Evolutionary conservation across 2,113 vertebrate genomes (phyloP).

Genomic region (Eudyptes chrysolophus): DNA sequence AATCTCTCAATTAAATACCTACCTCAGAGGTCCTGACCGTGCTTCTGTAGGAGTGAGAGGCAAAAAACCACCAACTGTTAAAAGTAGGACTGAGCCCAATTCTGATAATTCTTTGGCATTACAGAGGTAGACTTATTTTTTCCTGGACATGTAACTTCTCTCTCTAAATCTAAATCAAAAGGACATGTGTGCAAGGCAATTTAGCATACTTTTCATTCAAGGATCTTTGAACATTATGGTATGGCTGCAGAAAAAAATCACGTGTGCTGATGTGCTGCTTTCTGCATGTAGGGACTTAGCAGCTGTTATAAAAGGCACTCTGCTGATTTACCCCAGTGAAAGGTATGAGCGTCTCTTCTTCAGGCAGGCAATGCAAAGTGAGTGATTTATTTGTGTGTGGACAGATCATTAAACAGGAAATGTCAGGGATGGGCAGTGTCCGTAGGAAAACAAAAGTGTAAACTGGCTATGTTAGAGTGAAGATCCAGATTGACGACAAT

Average conservation of each 20-base stretch:
- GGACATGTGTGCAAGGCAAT: neutral
- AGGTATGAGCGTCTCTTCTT: neutral
- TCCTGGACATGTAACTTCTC: neutral
- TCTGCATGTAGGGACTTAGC: neutral
- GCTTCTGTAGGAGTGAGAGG: neutral
- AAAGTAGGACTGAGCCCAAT: neutral
- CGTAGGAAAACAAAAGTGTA: neutral
- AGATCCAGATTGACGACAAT: neutral
- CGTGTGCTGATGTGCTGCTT: neutral
- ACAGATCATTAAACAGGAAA: neutral
- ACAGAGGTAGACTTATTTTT: neutral
- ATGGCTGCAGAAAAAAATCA: neutral
- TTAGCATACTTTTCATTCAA: neutral
- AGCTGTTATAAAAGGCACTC: neutral
- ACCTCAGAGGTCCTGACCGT: neutral
- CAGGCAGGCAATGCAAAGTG: neutral
- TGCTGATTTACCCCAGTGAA: neutral
- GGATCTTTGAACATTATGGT: neutral
- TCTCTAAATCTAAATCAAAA: neutral
- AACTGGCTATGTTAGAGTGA: neutral
- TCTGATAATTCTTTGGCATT: neutral
- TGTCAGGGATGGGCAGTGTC: neutral
- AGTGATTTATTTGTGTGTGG: neutral
- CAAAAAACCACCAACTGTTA: neutral
- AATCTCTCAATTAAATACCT: constrained; percentile 3